Percentiles rank a stretch among this genome's conserved stretches.
Evolutionary conservation across 2,113 vertebrate species (phyloP).

Genomic region (Passerina amoena): DNA sequence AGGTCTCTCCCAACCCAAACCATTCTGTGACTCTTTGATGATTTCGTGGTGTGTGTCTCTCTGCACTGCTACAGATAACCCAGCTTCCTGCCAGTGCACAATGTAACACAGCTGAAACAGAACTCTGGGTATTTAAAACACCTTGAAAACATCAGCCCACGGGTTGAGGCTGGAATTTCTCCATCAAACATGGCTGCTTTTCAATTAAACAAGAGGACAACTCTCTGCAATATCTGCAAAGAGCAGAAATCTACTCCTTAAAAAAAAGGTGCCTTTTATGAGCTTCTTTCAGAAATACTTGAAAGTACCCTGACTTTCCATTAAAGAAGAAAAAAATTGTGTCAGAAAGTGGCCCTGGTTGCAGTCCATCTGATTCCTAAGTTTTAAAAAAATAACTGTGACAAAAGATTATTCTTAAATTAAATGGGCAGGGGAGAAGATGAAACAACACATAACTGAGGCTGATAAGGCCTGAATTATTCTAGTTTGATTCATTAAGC

Average conservation of each 20-base stretch:
- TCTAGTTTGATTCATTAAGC: slow-evolving; percentile 25
- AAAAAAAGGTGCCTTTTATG: background rate
- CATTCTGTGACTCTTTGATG: background rate
- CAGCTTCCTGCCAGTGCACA: background rate
- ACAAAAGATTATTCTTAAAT: slow-evolving; percentile 15
- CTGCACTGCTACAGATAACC: background rate
- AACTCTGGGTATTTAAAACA: background rate
- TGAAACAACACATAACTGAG: background rate
- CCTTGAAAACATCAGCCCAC: background rate
- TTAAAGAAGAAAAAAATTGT: background rate
- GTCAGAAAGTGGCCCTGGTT: background rate
- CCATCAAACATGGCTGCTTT: background rate
- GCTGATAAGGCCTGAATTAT: background rate
- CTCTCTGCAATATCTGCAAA: slow-evolving; percentile 21
- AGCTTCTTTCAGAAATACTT: background rate
- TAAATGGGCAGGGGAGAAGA: slow-evolving; percentile 1
- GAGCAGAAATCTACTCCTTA: slow-evolving; percentile 4
- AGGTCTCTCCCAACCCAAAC: background rate
- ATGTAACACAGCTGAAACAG: background rate
- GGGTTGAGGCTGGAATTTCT: background rate
- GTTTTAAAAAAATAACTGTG: background rate
- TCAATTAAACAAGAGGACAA: slow-evolving; percentile 17
- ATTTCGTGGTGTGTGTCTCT: background rate
- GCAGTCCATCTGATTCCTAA: background rate
- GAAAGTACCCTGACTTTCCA: background rate